Conservation (phyloP, 2,797 vertebrate species). For the Zalophus californianus region DNA sequence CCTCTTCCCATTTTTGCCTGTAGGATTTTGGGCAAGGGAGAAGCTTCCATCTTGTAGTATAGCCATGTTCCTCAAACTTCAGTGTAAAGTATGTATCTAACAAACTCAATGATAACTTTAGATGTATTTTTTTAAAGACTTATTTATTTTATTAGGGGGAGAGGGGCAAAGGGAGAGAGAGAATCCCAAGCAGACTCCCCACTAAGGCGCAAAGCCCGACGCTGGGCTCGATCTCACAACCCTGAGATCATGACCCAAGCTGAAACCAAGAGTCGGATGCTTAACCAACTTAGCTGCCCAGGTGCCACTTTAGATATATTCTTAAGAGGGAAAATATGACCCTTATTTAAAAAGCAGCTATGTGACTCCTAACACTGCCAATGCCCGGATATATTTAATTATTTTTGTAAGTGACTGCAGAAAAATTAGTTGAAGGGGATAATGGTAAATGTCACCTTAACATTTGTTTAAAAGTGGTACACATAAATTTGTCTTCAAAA, state of each 20-base stretch:
- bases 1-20: background rate
- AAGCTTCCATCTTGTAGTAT: background rate
- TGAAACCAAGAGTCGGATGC: background rate
- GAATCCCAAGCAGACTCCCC: background rate
- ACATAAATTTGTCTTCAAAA: conserved; percentile 20
- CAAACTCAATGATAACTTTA: background rate
- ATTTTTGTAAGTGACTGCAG: background rate
- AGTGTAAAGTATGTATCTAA: background rate
- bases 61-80: background rate
- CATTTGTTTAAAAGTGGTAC: conserved; percentile 20
- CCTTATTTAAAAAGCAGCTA: background rate
- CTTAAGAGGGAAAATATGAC: background rate
- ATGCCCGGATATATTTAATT: background rate
- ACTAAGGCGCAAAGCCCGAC: background rate
- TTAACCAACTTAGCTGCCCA: background rate
- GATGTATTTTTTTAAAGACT: background rate
- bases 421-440: background rate
- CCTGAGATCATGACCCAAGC: background rate
- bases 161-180: background rate
- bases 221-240: background rate
- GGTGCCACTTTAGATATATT: background rate
- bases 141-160: background rate
- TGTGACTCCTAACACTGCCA: background rate
- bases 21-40: background rate
- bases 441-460: background rate